Percentiles rank a stretch among this genome's conserved stretches.
phyloP scores from a whole-genome alignment of 2,113 vertebrate genomes.

The Eublepharis macularius region DNA sequence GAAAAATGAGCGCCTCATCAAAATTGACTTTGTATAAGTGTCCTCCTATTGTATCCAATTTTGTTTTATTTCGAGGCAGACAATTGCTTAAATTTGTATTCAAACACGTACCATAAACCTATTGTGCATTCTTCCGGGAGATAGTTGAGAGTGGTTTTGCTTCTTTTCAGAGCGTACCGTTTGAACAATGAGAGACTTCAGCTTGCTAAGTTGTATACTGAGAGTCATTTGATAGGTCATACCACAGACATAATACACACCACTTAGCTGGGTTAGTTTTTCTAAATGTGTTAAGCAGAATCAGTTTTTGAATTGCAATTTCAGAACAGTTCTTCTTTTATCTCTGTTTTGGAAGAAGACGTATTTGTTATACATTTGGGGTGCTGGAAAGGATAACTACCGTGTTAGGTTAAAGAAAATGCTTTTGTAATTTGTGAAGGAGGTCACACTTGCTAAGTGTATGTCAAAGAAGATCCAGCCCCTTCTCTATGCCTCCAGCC shows the following conservation, averaged over 20 bases:
- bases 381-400: not conserved
- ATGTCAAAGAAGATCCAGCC: not conserved
- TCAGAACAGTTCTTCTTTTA: not conserved
- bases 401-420: fast-evolving
- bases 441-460: not conserved
- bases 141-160: not conserved
- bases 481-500: too few species aligned
- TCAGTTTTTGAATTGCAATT: not conserved
- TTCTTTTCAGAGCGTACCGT: not conserved
- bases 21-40: constrained; percentile 9
- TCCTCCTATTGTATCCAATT: not conserved
- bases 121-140: not conserved
- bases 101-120: constrained; percentile 20
- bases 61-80: constrained; percentile 52
- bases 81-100: constrained; percentile 15
- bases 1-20: not conserved
- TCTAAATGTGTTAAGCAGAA: not conserved
- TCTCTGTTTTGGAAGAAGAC: fast-evolving
- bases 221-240: not conserved
- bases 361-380: not conserved
- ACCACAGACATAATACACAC: not conserved
- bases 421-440: not conserved
- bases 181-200: not conserved
- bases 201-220: not conserved
- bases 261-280: not conserved